Percentiles rank a stretch among this genome's conserved stretches.
phyloP scores from a whole-genome alignment of 2,888 invertebrate species.

The Parascotia fuliginaria region DNA sequence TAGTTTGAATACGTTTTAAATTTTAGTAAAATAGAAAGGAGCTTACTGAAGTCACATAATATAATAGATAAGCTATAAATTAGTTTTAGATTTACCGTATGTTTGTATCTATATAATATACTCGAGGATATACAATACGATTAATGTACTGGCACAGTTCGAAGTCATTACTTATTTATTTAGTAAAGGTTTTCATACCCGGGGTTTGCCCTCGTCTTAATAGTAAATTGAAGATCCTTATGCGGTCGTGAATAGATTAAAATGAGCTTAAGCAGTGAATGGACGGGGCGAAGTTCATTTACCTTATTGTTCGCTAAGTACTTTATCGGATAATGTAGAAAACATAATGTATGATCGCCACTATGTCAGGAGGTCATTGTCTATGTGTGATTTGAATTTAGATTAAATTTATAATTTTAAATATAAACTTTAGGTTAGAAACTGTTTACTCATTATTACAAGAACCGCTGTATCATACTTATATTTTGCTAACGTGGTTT shows the following conservation, averaged over 20 bases:
- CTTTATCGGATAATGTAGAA: conserved; percentile 18
- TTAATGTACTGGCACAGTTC: conserved; percentile 22
- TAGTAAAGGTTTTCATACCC: conserved; percentile 23
- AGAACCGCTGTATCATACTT: no score
- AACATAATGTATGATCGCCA: background rate
- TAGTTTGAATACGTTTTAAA: no score
- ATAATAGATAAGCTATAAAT: no score
- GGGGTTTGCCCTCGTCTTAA: conserved; percentile 21
- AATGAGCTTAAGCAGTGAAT: conserved; percentile 24
- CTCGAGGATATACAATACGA: conserved; percentile 13
- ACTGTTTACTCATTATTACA: no score
- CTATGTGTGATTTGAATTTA: conserved; percentile 10
- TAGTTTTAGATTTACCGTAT: no score
- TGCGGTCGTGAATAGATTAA: conserved; percentile 37
- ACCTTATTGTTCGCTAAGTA: conserved; percentile 23
- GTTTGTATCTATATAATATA: no score
- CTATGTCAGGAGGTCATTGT: conserved; percentile 6
- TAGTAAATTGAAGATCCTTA: conserved; percentile 32
- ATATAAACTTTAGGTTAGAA: no score
- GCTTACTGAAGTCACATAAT: no score
- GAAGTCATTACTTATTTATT: conserved; percentile 39
- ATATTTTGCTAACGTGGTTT: no score
- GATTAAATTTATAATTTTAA: conserved; percentile 2
- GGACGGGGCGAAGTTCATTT: conserved; percentile 18
- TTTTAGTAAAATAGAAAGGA: no score